Evolutionary conservation across 2,888 invertebrate species (phyloP).

Genomic region (Stenchaetothrips biformis): DNA sequence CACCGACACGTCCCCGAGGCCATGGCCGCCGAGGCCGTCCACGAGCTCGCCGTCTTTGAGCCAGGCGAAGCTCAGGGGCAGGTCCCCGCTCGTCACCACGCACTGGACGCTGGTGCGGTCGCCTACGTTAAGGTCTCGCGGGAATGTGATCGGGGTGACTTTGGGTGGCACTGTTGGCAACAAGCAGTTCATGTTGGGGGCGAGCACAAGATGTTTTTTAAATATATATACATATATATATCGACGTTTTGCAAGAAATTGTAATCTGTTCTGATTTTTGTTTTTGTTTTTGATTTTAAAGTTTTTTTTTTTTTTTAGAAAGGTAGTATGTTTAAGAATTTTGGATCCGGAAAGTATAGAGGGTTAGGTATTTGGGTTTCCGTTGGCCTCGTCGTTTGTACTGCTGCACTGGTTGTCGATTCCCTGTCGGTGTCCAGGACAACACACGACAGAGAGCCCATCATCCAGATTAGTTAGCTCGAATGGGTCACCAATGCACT

Average conservation of each 20-base stretch:
- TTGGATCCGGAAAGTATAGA: no score
- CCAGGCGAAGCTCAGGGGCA: conserved; percentile 60
- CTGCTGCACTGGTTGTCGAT: no score
- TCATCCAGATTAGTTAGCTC: no score
- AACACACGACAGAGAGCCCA: no score
- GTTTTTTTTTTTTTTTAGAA: not conserved
- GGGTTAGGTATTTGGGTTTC: no score
- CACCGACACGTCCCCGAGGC: conserved; percentile 32
- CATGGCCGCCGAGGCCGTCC: conserved; percentile 31
- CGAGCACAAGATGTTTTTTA: not conserved
- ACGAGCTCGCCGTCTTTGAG: conserved; percentile 52
- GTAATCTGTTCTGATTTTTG: not conserved
- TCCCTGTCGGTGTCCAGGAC: no score
- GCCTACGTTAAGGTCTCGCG: conserved; percentile 57
- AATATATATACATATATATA: no score
- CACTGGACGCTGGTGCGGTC: conserved; percentile 58
- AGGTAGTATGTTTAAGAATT: not conserved
- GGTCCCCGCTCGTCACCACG: conserved; percentile 58
- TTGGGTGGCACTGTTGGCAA: conserved; percentile 55
- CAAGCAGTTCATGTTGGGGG: not conserved
- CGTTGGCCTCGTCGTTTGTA: no score
- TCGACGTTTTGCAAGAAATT: not conserved
- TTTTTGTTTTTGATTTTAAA: no score
- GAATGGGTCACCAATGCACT: no score
- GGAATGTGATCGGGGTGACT: conserved; percentile 62